Evolutionary conservation across 1,140 invertebrate genomes (phyloP).

Genomic region (Brachionus asplanchnoidis): DNA sequence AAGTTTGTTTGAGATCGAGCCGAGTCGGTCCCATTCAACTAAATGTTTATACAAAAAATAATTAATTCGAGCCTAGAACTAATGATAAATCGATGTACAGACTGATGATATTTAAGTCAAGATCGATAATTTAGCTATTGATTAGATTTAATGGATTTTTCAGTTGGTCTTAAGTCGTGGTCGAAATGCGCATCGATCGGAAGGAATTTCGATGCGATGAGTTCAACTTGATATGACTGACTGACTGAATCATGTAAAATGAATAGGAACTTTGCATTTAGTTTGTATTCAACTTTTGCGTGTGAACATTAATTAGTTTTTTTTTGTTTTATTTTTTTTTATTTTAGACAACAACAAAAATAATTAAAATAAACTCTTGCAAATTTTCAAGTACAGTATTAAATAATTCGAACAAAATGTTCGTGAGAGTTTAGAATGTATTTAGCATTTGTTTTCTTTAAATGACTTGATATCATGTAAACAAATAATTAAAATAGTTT

Average conservation of each 20-base stretch:
- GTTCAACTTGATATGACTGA: slow-evolving; percentile 1
- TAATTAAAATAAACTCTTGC: slow-evolving; percentile 4
- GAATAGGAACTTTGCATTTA: slow-evolving; percentile 20
- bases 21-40: background rate
- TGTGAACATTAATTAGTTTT: slow-evolving; percentile 28
- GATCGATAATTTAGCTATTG: slow-evolving; percentile 34
- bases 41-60: slow-evolving; percentile 34
- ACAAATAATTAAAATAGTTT: slow-evolving; percentile 28
- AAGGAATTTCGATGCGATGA: slow-evolving; percentile 14
- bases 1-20: background rate
- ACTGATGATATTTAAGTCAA: slow-evolving; percentile 37
- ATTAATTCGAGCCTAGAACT: background rate
- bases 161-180: slow-evolving; percentile 22
- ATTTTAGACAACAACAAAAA: background rate
- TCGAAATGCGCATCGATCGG: background rate
- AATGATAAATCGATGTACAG: slow-evolving; percentile 28
- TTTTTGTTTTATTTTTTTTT: background rate
- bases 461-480: slow-evolving; percentile 26
- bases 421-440: background rate
- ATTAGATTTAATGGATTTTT: slow-evolving; percentile 37
- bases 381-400: background rate
- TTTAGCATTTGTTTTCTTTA: background rate
- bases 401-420: background rate
- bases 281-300: slow-evolving; percentile 6
- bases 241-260: background rate